Evolutionary conservation across 2,113 vertebrate species (phyloP), one percentile per base, ranked within the genome.

Genomic region (Spilogale gracilis): DNA sequence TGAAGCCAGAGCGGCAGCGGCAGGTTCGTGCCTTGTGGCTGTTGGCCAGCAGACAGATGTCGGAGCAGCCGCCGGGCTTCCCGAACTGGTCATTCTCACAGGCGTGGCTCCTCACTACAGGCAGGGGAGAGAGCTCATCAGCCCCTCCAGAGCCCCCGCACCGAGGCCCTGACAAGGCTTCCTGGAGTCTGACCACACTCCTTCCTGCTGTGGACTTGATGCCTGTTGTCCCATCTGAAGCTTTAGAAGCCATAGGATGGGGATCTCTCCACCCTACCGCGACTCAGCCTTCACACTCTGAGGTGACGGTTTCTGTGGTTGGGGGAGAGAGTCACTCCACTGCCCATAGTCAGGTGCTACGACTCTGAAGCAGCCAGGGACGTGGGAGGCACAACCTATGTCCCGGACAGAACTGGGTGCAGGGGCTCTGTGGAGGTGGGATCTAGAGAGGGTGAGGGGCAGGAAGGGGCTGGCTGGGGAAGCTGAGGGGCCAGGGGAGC

Each of bases 21-120:
- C 99, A 99, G 25, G 99, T 99, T 21, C 99, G 98, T 0, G 99
- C 99, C 98, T 99, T 99, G 99, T 99, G 99, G 98, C 99, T 99
- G 98, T 99, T 99, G 94, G 99, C 99, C 0, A 99, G 99, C 78
- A 99, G 99, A 96, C 99, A 99, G 98, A 99, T 99, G 97, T 99
- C 99, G 0, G 99, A 99, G 99, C 99, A 99, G 95, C 99, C 99
- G 0, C 99, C 99, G 0, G 99, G 99, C 90, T 99, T 99, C 89
- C 99, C 99, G 0, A 99, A 99, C 98, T 99, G 99, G 93, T 99
- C 99, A 0, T 99, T 97, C 88, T 99, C 99, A 4, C 99, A 99
- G 23, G 99, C 99, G 0, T 99, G 99, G 98, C 99, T 99, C 96
- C 99, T 97, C 94, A 99, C 99, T 92, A 48, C 38, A 27, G 85